Evolutionary conservation across 1,140 invertebrate species (phyloP), one percentile per base, ranked within the genome.

Genomic region (Globodera ellingtonae): DNA sequence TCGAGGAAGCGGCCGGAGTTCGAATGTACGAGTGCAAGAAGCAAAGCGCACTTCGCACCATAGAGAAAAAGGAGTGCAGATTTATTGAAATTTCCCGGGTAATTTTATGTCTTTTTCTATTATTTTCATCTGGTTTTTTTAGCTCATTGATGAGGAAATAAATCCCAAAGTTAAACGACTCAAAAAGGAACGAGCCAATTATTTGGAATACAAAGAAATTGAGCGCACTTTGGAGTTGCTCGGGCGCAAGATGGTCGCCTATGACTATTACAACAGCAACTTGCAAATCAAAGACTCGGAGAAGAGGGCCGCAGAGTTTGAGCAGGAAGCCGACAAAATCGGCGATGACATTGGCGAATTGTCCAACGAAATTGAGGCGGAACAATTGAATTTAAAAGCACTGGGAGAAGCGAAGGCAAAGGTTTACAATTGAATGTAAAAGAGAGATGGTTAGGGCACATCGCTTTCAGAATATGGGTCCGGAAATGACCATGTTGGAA

Each of bases 1-100:
- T 99, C 79, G 98, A 99, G 91, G 98, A 99, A 91, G 96, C 97
- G 46, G 96, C 96, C 1, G 97, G 97, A n/a, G 98, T 97, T 2
- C 93, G 94, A 86, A 94, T 98, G 92, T 99, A 98, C 90, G 96
- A 99, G 90, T 92, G 92, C 0, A 99, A 99, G 89, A 96, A 95
- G 87, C 93, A 95, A 85, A 92, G 92, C 52, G 94, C 95, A 0
- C 92, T 95, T 80, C 95, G 93, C 88, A 94, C 93, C 0, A 95
- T 99, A 81, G 94, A 94, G 82, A 96, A 96, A 86, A 99, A 99
- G 90, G 95, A 99, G 90, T 92, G 92, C 5, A 96, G 95, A 90
- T 90, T 99, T 0, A 91, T 92, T 59, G 94, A 97, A 90, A 94
- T 98, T 44, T 93, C 94, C 89, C 91, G 92, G 85, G 94, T 96